phyloP scores from a whole-genome alignment of 2,113 vertebrate species.

The Pseudopodoces humilis region DNA sequence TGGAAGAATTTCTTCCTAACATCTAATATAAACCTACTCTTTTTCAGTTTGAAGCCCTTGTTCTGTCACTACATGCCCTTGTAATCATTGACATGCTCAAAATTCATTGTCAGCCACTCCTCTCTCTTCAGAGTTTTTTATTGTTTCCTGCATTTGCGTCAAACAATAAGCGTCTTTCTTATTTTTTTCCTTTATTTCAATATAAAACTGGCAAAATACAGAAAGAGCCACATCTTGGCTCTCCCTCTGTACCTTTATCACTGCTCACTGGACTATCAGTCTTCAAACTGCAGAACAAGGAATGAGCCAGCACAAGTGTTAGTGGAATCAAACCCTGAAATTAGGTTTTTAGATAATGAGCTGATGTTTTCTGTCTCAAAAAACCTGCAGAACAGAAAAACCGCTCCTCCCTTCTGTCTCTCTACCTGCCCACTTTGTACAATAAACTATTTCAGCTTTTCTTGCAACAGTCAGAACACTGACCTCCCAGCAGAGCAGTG shows the following conservation, averaged over 20 bases:
- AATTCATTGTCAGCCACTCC: not conserved
- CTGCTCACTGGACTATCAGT: not conserved
- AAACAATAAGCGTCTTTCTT: rapidly evolving
- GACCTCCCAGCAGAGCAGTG: not conserved
- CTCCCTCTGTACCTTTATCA: not conserved
- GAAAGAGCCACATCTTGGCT: not conserved
- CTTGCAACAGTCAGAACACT: not conserved
- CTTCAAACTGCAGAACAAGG: not conserved
- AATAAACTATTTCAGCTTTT: not conserved
- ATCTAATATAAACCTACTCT: not conserved
- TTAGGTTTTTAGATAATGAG: not conserved
- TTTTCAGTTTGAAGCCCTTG: not conserved
- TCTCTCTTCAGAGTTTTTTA: not conserved
- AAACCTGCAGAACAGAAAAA: not conserved
- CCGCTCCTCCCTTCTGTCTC: not conserved
- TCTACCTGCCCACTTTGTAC: not conserved
- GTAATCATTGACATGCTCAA: not conserved
- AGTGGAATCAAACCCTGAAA: not conserved
- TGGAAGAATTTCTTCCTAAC: not conserved
- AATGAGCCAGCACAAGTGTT: not conserved
- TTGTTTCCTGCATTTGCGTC: not conserved
- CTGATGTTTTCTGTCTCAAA: not conserved
- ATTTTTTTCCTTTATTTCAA: not conserved
- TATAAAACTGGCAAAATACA: not conserved
- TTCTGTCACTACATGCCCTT: not conserved